Base-by-base conservation (phyloP, 2,888 invertebrate species). In the Prostheceraeus crozeri region DNA sequence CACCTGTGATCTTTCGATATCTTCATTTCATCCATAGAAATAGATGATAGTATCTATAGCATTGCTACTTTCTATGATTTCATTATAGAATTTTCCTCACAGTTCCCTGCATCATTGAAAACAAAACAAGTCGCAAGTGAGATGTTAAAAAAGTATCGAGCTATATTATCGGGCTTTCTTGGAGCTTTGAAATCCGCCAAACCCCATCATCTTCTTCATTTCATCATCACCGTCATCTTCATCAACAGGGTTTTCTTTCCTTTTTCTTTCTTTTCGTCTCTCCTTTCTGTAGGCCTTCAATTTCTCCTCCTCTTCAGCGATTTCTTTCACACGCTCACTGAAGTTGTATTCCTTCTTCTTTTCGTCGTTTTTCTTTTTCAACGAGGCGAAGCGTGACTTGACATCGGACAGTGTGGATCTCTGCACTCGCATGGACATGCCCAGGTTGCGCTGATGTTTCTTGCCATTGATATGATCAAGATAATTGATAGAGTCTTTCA, bases 391-490 rank as follows among this genome's bases (percentile, higher is more conserved):
- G 28, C 60, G 61, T 16, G 28, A 62, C 27, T 61, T 61, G 6
- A 61, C 61, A 51, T 61, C 61, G 11, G 62, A 60, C 1, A 98
- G 79, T 11, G 87, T 84, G 66, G 93, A 93, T 62, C 91, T 81
- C 77, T 96, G 94, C 63, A 96, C 86, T 74, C 89, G 85, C 96
- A 96, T 96, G 6, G 93, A 93, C 94, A 96, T 96, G 33, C 94
- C 94, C 76, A 98, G 81, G 80, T 96, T 96, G 62, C 93, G 81
- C 77, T 96, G 94, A 83, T 96, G 98, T 80, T 96, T 98, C 71
- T 96, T 98, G 67, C 98, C 98, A 84, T 98, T 98, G 71, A 99
- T 96, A 75, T 98, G 98, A 74, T 99, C 98, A 70, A 99, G 79
- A 72, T 96, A 99, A 74, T 99, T 99, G 63, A 99, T 98, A 0